phyloP scores from a whole-genome alignment of 2,888 invertebrate genomes.

The Colostygia pectinataria region DNA sequence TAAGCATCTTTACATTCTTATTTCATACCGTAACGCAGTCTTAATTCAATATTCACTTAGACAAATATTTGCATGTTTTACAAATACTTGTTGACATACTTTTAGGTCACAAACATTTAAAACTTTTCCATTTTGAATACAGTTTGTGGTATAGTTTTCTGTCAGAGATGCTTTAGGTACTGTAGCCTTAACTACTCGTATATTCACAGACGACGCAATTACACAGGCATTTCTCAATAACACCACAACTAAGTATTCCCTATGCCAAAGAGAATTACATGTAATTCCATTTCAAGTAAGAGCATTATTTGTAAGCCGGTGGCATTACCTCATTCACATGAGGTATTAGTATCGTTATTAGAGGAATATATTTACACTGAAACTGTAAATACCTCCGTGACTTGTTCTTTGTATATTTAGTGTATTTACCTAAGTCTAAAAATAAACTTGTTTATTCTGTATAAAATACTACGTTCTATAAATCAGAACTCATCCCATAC shows the following conservation, averaged over 20 bases:
- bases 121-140: background rate
- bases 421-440: too few species aligned
- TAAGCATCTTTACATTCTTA: too few species aligned
- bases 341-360: constrained; percentile 20
- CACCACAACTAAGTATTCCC: constrained; percentile 26
- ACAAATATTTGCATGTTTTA: too few species aligned
- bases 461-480: too few species aligned
- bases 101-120: too few species aligned
- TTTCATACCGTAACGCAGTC: too few species aligned
- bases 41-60: too few species aligned
- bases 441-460: too few species aligned
- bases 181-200: constrained; percentile 9
- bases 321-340: constrained; percentile 22
- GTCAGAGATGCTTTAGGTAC: background rate
- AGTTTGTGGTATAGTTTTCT: background rate
- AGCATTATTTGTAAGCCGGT: constrained; percentile 28
- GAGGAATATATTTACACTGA: background rate
- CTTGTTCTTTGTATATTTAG: too few species aligned
- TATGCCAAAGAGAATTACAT: constrained; percentile 30
- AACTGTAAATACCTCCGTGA: background rate
- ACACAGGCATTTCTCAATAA: constrained; percentile 30
- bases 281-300: constrained; percentile 34
- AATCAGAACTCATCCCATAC: too few species aligned
- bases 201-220: constrained; percentile 18
- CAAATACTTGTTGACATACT: too few species aligned